A percentile compares a stretch with the other conserved stretches of the same genome.
phyloP scores from a whole-genome alignment of 2,113 vertebrate species.

The Bothrops jararaca region DNA sequence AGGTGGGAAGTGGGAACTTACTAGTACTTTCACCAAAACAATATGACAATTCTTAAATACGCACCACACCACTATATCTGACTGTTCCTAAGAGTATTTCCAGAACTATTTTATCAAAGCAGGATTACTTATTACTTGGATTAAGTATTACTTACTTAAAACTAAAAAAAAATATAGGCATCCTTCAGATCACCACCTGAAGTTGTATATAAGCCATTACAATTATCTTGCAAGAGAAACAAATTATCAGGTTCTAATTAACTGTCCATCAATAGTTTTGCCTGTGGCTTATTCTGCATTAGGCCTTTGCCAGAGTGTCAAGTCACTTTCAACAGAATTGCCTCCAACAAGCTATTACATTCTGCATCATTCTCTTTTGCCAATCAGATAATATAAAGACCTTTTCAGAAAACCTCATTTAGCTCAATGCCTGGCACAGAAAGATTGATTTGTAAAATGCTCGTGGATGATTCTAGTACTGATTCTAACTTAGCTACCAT shows the following conservation, averaged over 20 bases:
- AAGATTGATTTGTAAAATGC: constrained; percentile 53
- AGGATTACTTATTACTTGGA: neutral
- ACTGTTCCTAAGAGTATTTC: neutral
- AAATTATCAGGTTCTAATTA: neutral
- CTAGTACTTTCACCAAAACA: neutral
- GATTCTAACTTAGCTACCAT: constrained; percentile 49
- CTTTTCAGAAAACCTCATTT: constrained; percentile 50
- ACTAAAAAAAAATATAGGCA: neutral
- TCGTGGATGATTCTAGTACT: constrained; percentile 37
- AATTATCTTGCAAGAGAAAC: neutral
- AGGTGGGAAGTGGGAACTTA: neutral
- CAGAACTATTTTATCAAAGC: neutral
- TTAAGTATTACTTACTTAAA: neutral
- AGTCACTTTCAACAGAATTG: constrained; percentile 53
- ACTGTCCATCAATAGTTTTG: neutral
- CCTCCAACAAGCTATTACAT: constrained; percentile 52
- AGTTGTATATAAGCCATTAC: neutral
- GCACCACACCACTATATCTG: neutral
- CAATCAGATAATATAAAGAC: constrained; percentile 32
- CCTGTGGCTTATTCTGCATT: neutral
- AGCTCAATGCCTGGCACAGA: constrained; percentile 53
- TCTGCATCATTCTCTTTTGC: constrained; percentile 45
- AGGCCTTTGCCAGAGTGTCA: constrained; percentile 36
- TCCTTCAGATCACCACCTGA: neutral
- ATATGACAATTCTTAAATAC: neutral